A percentile compares a stretch with the other conserved stretches of the same genome.
These are phyloP conservation scores for Drosophila parabipectinata DNA, from an alignment of 1,140 invertebrate genomes.

Conservation along the genomic window DNA sequence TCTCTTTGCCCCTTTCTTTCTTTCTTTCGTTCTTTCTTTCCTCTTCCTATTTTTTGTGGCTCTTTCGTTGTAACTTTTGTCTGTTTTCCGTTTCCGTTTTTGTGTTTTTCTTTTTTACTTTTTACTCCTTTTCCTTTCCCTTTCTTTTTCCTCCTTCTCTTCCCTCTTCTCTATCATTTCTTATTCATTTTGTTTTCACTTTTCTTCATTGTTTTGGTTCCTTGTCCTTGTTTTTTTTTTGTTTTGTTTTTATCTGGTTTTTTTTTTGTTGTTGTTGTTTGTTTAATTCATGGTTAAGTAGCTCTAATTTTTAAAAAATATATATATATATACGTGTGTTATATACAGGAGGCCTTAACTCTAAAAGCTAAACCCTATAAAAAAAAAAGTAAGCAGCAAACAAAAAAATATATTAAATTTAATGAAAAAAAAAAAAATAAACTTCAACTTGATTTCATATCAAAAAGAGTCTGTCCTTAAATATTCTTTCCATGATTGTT, in stretches of 20 bases:
- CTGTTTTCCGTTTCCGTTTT: conserved; percentile 42
- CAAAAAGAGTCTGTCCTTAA: conserved; percentile 5
- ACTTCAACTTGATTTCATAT: conserved; percentile 28
- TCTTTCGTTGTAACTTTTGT: conserved; percentile 52
- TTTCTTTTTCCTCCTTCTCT: conserved; percentile 24
- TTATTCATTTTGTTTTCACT: conserved; percentile 35
- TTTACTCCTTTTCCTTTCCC: conserved; percentile 20
- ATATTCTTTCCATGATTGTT: conserved; percentile 7
- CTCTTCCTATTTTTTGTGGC: conserved; percentile 23
- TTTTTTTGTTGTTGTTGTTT: conserved; percentile 23
- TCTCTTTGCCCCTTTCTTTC: conserved; percentile 1
- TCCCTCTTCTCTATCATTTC: conserved; percentile 18
- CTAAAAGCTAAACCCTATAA: conserved; percentile 26
- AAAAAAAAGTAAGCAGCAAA: neutral
- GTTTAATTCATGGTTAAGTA: conserved; percentile 64
- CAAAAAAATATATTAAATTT: neutral
- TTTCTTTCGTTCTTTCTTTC: neutral
- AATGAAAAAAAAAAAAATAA: conserved; percentile 5
- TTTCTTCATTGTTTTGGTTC: conserved; percentile 43
- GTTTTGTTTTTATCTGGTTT: conserved; percentile 8
- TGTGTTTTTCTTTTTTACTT: conserved; percentile 17
- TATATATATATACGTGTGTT: conserved; percentile 20
- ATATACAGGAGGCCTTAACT: conserved; percentile 21
- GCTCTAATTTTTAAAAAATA: conserved; percentile 15
- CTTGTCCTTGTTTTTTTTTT: conserved; percentile 34